Conservation (phyloP, 2,113 vertebrate species). For the Lampris megalopsis region DNA sequence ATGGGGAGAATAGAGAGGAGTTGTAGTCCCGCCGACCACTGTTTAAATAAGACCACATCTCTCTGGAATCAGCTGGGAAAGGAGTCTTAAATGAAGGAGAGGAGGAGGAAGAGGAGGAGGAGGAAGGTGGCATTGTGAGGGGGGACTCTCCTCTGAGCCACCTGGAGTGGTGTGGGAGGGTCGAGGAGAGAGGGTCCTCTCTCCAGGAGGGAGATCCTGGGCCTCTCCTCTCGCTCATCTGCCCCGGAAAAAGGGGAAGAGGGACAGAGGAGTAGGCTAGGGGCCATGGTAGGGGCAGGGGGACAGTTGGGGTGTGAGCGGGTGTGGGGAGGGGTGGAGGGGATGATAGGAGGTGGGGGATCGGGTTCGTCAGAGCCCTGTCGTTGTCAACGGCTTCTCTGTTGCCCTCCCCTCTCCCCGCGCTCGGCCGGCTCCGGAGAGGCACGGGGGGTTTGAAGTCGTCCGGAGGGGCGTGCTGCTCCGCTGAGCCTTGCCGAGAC, state of each 20-base stretch:
- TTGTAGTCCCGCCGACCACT: constrained; percentile 73
- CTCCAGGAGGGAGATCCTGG: constrained; percentile 79
- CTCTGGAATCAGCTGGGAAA: constrained; percentile 74
- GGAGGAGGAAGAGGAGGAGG: constrained; percentile 65
- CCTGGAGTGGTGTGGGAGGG: constrained; percentile 72
- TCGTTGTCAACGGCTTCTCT: constrained; percentile 67
- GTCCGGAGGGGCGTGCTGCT: constrained; percentile 71
- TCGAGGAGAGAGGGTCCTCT: constrained; percentile 72
- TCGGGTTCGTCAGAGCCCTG: constrained; percentile 60
- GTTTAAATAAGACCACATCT: constrained; percentile 78
- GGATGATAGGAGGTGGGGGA: constrained; percentile 64
- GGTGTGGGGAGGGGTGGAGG: constrained; percentile 71
- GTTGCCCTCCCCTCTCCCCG: constrained; percentile 69
- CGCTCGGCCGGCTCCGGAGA: constrained; percentile 66
- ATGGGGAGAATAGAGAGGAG: constrained; percentile 69
- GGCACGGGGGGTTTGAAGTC: constrained; percentile 84
- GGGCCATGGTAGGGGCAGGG: constrained; percentile 77
- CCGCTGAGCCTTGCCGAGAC: constrained; percentile 79
- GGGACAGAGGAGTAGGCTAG: constrained; percentile 74
- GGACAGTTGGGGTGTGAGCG: constrained; percentile 44
- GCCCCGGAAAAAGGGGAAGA: constrained; percentile 70
- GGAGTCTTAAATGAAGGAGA: constrained; percentile 76
- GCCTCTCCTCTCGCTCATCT: constrained; percentile 71
- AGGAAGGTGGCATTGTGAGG: constrained; percentile 64
- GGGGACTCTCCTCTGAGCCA: constrained; percentile 75